Evolutionary conservation across 2,888 invertebrate genomes (phyloP), one percentile per base, ranked within the genome.

Genomic region (Imbricaverruca yamaguchii): DNA sequence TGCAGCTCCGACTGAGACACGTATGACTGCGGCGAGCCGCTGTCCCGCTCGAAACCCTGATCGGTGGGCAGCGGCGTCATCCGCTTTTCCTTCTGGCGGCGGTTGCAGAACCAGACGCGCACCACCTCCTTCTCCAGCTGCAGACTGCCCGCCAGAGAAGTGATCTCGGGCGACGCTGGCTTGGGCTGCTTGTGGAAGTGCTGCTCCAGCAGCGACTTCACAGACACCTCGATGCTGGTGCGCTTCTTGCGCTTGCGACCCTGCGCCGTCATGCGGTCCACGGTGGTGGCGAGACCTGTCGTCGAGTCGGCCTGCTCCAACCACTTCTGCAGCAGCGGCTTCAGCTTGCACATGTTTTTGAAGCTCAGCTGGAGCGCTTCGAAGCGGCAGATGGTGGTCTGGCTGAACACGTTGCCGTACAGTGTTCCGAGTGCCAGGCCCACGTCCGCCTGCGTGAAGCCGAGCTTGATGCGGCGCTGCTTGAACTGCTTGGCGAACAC

Each of bases 331-430:
- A 99, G 91, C 86, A 99, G 89, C 81, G 99, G 99, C 90, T 98
- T 98, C 89, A 99, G 90, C 89, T 99, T 99, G 91, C 98, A 99
- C 99, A 99, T 99, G 88, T 99, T 99, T 89, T 99, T 99, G 91
- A 98, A 98, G 89, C 97, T 97, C 86, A 99, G 91, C 89, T 99
- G 98, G 86, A 99, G 90, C 87, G 99, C 98, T 90, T 99, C 99
- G 89, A 99, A 99, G 88, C 97, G 92, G 90, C 99, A 99, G 89
- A 99, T 99, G 85, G 99, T 99, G 85, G 99, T 99, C 90, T 99
- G 99, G 84, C 97, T 97, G 91, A 99, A 99, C 83, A 99, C 99
- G 88, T 98, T 99, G 84, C 99, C 99, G 89, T 99, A 99, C 65
- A 99, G 92, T 55, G 98, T 98, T 85, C 99, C 99, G 85, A 99